Conservation (phyloP, 1,140 invertebrate species). For the Ostrea edulis region DNA sequence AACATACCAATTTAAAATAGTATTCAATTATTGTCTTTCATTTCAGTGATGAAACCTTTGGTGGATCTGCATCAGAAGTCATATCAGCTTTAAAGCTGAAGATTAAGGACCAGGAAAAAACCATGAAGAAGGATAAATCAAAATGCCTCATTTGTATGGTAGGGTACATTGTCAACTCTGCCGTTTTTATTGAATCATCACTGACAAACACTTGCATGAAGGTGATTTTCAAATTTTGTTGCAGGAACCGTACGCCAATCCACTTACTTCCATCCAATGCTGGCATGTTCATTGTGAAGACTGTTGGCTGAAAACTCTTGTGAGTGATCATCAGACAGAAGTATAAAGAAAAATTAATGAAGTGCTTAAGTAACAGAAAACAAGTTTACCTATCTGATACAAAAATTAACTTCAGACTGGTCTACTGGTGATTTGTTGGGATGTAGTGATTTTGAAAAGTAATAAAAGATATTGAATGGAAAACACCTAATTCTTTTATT, state of each 20-base stretch:
- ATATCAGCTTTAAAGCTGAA: slow-evolving; percentile 87
- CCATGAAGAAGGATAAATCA: slow-evolving; percentile 19
- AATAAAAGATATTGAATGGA: neutral
- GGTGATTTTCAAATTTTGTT: slow-evolving; percentile 50
- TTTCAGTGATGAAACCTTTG: neutral
- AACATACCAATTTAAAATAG: too few relatives aligned
- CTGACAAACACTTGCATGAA: neutral
- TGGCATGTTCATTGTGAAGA: slow-evolving; percentile 98
- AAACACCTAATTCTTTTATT: slow-evolving; percentile 49
- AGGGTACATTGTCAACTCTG: slow-evolving; percentile 69
- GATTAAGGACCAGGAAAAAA: slow-evolving; percentile 85
- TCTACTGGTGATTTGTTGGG: too few relatives aligned
- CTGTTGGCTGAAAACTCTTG: slow-evolving; percentile 94
- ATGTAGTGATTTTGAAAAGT: too few relatives aligned
- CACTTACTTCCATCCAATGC: slow-evolving; percentile 96
- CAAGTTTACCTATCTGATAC: too few relatives aligned
- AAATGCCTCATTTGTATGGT: slow-evolving; percentile 90
- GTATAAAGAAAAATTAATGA: too few relatives aligned
- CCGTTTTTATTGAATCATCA: neutral
- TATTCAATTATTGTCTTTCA: neutral
- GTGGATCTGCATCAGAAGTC: slow-evolving; percentile 72
- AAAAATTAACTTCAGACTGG: too few relatives aligned
- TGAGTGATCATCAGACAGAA: slow-evolving; percentile 73
- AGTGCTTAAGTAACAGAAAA: too few relatives aligned
- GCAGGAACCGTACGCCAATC: slow-evolving; percentile 88